Evolutionary conservation across 2,888 invertebrate genomes (phyloP).

Genomic region (Tromatobia lineatoria): DNA sequence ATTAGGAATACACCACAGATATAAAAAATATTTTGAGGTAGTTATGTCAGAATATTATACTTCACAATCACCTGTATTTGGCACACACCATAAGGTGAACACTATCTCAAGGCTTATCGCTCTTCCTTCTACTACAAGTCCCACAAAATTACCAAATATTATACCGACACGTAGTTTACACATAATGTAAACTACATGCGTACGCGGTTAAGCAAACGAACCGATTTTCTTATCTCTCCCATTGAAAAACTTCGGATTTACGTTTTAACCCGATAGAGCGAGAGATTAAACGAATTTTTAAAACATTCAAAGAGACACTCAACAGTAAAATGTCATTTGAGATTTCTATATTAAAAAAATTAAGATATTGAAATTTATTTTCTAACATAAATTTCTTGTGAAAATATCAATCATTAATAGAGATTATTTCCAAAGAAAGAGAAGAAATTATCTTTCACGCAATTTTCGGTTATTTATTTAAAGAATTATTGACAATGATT

Average conservation of each 20-base stretch:
- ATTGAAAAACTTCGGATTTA: constrained; percentile 7
- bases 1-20: background rate
- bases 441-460: background rate
- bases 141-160: background rate
- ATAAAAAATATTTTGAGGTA: background rate
- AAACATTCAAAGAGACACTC: background rate
- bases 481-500: too few species aligned
- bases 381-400: background rate
- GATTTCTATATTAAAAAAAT: too few species aligned
- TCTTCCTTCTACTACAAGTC: background rate
- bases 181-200: background rate
- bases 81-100: background rate
- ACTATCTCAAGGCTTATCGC: constrained; percentile 27
- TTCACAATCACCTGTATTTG: background rate
- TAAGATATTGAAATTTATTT: too few species aligned
- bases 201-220: constrained; percentile 2
- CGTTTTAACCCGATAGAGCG: background rate
- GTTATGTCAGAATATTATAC: background rate
- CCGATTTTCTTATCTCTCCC: constrained; percentile 19
- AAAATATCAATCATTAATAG: background rate
- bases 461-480: too few species aligned
- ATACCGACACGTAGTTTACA: background rate
- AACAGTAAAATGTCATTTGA: background rate
- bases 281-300: background rate
- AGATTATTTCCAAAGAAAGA: background rate